Evolutionary conservation across 1,140 invertebrate species (phyloP).

Genomic region (Halictus rubicundus): DNA sequence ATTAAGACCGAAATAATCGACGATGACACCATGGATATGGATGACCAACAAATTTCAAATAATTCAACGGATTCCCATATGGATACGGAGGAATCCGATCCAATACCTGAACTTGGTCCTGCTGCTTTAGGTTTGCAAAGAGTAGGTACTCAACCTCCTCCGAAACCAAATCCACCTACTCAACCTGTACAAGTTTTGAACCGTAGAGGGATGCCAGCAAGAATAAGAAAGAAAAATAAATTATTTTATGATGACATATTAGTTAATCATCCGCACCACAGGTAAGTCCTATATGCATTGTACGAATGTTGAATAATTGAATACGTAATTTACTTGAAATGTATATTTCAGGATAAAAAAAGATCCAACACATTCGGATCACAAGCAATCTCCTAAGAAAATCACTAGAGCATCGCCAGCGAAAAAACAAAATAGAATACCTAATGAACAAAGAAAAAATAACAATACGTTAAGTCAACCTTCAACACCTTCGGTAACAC

Average conservation of each 20-base stretch:
- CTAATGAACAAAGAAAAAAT: constrained; percentile 63
- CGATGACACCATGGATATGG: constrained; percentile 84
- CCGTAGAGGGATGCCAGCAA: constrained; percentile 92
- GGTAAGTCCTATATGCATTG: constrained; percentile 59
- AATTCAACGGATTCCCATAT: constrained; percentile 77
- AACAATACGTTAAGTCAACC: constrained; percentile 61
- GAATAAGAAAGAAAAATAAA: constrained; percentile 94
- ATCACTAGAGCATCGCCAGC: constrained; percentile 83
- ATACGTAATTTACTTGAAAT: constrained; percentile 8
- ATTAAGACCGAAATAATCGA: constrained; percentile 81
- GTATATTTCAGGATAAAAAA: constrained; percentile 75
- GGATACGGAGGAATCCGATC: constrained; percentile 84
- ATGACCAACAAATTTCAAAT: constrained; percentile 77
- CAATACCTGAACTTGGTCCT: constrained; percentile 85
- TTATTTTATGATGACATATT: constrained; percentile 96
- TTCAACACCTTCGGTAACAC: constrained; percentile 77
- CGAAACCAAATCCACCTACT: constrained; percentile 84
- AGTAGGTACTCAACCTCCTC: constrained; percentile 87
- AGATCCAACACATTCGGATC: constrained; percentile 69
- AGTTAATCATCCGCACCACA: constrained; percentile 88
- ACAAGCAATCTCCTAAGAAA: constrained; percentile 78
- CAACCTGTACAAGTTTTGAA: constrained; percentile 89
- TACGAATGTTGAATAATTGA: constrained; percentile 3
- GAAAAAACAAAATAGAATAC: constrained; percentile 81
- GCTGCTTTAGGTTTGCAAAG: constrained; percentile 89